These are phyloP conservation scores for Melieria crassipennis DNA, from an alignment of 2,888 invertebrate species.

Conservation along the genomic window DNA sequence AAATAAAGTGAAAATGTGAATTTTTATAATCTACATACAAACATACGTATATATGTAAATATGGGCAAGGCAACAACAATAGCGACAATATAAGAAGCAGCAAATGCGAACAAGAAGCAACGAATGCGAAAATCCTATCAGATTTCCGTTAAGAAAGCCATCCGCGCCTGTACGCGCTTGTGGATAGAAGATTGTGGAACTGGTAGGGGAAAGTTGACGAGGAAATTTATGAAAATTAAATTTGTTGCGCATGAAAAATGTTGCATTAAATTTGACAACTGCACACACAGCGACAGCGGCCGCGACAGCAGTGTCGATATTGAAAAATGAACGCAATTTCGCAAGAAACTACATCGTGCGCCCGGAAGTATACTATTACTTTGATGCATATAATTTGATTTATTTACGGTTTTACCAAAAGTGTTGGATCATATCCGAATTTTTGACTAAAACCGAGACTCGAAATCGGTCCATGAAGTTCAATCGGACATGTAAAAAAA, in stretches of 20 bases:
- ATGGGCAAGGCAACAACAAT: not conserved
- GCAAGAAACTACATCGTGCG: not conserved
- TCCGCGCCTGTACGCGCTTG: not conserved
- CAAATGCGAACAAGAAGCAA: too few species aligned
- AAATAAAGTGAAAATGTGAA: slow-evolving; percentile 14
- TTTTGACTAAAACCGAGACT: too few species aligned
- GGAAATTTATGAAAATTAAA: slow-evolving; percentile 32
- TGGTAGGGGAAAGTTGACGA: too few species aligned
- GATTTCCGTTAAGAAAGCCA: slow-evolving; percentile 14
- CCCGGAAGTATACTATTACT: slow-evolving; percentile 8
- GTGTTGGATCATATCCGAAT: not conserved
- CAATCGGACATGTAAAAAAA: too few species aligned
- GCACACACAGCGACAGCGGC: not conserved
- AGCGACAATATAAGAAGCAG: too few species aligned
- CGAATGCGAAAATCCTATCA: slow-evolving; percentile 24
- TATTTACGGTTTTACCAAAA: not conserved
- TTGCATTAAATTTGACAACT: slow-evolving; percentile 14
- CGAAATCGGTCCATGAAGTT: too few species aligned
- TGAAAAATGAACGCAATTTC: not conserved
- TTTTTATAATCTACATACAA: slow-evolving; percentile 26
- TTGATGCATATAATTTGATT: not conserved
- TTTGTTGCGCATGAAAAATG: slow-evolving; percentile 31
- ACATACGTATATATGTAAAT: not conserved
- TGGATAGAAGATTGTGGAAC: not conserved
- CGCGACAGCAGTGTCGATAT: not conserved